Evolutionary conservation across 2,888 invertebrate species (phyloP).

Genomic region (Mayetiola destructor): DNA sequence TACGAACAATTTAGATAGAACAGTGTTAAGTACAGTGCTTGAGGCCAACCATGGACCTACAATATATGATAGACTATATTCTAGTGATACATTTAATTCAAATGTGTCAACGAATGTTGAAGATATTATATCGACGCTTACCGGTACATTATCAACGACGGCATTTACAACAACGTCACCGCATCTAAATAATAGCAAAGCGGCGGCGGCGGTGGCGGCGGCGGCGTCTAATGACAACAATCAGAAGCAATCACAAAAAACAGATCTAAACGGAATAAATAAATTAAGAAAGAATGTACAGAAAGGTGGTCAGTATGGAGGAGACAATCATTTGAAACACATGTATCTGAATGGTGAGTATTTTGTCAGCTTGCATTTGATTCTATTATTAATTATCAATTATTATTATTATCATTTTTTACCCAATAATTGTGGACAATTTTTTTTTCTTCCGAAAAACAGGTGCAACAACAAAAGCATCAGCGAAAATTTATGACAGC

Average conservation of each 20-base stretch:
- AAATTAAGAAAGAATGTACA: conserved; percentile 33
- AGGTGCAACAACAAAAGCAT: conserved; percentile 38
- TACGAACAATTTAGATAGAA: conserved; percentile 22
- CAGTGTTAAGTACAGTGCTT: conserved; percentile 53
- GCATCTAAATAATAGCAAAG: not conserved
- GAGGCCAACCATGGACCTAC: conserved; percentile 84
- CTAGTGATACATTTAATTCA: conserved; percentile 32
- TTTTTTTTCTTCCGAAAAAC: too few species aligned
- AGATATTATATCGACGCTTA: conserved; percentile 22
- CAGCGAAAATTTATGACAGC: conserved; percentile 47
- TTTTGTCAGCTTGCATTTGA: too few species aligned
- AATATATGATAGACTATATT: conserved; percentile 76
- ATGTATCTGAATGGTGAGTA: conserved; percentile 35
- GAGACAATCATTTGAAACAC: conserved; percentile 6
- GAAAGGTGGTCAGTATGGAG: not conserved
- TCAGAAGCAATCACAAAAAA: conserved; percentile 26
- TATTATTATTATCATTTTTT: too few species aligned
- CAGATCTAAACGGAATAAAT: conserved; percentile 53
- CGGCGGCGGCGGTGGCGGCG: not conserved
- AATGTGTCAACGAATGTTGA: conserved; percentile 25
- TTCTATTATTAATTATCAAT: too few species aligned
- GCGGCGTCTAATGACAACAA: not conserved
- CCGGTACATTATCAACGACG: not conserved
- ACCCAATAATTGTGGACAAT: too few species aligned
- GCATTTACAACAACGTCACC: not conserved